Evolutionary conservation across 2,113 vertebrate species (phyloP), one percentile per base, ranked within the genome.

Genomic region (Eretmochelys imbricata): DNA sequence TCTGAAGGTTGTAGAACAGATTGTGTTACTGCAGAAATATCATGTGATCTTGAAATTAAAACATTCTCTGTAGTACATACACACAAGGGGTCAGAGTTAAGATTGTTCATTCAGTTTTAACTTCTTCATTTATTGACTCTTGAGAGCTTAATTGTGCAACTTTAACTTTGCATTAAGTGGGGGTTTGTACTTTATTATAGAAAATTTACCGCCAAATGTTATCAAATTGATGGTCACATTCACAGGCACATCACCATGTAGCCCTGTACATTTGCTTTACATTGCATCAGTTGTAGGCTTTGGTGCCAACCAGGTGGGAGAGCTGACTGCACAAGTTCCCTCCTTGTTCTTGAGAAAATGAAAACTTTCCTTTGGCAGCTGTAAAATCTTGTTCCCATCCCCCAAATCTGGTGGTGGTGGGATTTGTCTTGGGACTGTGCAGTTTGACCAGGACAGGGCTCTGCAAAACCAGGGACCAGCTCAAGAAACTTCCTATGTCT

Each of bases 171-270:
- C 88, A 94, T 85, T 87, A 93, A 79, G 54, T 55, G 79, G 31
- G 35, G 48, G 59, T 85, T 93, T 92, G 53, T 29, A 86, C 17
- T 31, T 69, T 91, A 93, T 55, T 90, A 87, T 93, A 95, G 94
- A 90, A 92, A 59, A 65, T 92, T 97, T 82, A 54, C 83, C 93
- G 54, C 84, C 91, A 96, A 96, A 95, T 96, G 91, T 96, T 97
- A 91, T 93, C 89, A 96, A 97, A 96, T 93, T 84, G 93, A 53
- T 0, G 8, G 92, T 91, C 95, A 90, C 85, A 81, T 95, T 97
- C 84, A 93, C 92, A 79, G 96, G 85, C 82, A 90, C 87, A 89
- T 83, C 89, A 76, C 82, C 69, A 82, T 87, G 91, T 92, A 96
- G 82, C 76, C 91, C 83, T 87, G 84, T 89, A 78, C 95, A 93